These are phyloP conservation scores for Spodoptera picta DNA, from an alignment of 2,888 invertebrate genomes.

Conservation along the genomic window DNA sequence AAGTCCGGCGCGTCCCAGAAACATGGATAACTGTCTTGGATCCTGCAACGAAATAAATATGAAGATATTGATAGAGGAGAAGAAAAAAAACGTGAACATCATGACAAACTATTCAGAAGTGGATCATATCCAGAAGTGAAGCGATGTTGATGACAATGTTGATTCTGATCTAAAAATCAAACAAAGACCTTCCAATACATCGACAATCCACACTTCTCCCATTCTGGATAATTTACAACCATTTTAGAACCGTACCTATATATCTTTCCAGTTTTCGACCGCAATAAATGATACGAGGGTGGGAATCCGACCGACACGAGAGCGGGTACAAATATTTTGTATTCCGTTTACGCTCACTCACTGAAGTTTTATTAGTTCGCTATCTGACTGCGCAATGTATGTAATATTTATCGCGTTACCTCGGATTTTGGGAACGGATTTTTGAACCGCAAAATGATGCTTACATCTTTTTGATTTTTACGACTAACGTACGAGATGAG, in stretches of 20 bases:
- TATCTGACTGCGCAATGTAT: constrained; percentile 45
- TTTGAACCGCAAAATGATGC: constrained; percentile 31
- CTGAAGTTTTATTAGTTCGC: constrained; percentile 60
- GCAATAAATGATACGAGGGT: constrained; percentile 41
- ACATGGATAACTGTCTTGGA: too few relatives aligned
- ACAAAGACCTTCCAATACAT: too few relatives aligned
- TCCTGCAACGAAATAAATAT: too few relatives aligned
- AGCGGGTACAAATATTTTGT: constrained; percentile 32
- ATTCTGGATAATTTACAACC: constrained; percentile 18
- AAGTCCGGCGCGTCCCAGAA: too few relatives aligned
- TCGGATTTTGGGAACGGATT: constrained; percentile 35
- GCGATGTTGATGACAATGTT: too few relatives aligned
- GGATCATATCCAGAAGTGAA: too few relatives aligned
- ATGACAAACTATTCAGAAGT: too few relatives aligned
- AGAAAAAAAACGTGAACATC: too few relatives aligned
- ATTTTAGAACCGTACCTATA: constrained; percentile 25
- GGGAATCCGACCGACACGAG: constrained; percentile 27
- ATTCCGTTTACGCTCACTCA: constrained; percentile 51
- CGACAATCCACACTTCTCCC: constrained; percentile 8
- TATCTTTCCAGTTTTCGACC: constrained; percentile 9
- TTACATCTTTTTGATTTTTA: constrained; percentile 29
- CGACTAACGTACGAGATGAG: constrained; percentile 9
- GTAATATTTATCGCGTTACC: constrained; percentile 50
- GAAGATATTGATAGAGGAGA: too few relatives aligned
- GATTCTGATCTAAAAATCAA: too few relatives aligned